Evolutionary conservation across 2,113 vertebrate species (phyloP), one percentile per base, ranked within the genome.

Genomic region (Pituophis catenifer): DNA sequence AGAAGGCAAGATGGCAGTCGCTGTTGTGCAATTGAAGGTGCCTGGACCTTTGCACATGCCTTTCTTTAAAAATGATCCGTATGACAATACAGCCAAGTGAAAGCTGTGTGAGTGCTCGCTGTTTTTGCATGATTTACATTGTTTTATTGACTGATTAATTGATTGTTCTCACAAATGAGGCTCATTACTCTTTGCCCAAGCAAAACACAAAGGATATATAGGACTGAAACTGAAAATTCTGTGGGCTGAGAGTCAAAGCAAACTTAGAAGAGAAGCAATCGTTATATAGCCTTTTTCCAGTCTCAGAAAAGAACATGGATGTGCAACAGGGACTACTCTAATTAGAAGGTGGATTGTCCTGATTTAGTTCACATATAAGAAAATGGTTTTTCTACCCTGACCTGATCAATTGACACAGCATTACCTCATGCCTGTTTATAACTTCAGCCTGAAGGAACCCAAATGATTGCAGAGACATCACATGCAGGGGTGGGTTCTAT

Each of bases 321-420:
- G 7, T 62, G 57, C 57, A 90, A 50, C 33, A 38, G 12, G 53
- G 90, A 24, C 65, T 12, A 52, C 0, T 0, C 0, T 1, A 0
- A 0, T 1, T 85, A 9, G 2, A 38, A 33, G 5, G 1, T 90
- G n/a, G 38, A 48, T 89, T 54, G 65, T 24, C 52, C 65, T 29
- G 24, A 13, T 70, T 59, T 58, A 23, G 88, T 58, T 57, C 6
- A 62, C 33, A 5, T 38, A 38, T 23, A 58, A 89, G 26, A 33
- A 89, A 3, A 55, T 23, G 0, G 1, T 38, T 15, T 48, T n/a
- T n/a, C 29, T 54, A 52, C 5, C n/a, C 6, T 55, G n/a, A 23
- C 13, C n/a, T 81, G 15, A 62, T 91, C 65, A 38, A 70, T 21
- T 12, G 33, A 57, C 11, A 70, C 44, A 44, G 24, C 48, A 90